These are phyloP conservation scores for Antedon mediterranea DNA, from an alignment of 53 echinoderm and acorn worm genomes.

Conservation along the genomic window DNA sequence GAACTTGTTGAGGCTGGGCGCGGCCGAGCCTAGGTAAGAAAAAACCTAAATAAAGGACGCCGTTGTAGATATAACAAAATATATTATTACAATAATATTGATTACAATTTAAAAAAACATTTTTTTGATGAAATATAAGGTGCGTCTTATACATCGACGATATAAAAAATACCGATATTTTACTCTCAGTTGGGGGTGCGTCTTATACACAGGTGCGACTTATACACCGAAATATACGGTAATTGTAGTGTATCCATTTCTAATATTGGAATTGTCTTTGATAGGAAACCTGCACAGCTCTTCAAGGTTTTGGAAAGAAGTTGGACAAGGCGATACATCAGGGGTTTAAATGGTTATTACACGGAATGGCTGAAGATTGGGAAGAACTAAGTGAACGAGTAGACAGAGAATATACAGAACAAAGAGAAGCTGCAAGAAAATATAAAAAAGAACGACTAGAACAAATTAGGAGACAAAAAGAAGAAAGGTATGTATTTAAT, in stretches of 20 bases:
- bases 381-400: conserved; percentile 38
- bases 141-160: no score
- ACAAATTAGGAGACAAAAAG: conserved; percentile 44
- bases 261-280: neutral
- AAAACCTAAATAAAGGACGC: no score
- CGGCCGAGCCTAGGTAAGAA: no score
- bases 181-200: no score
- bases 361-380: conserved; percentile 63
- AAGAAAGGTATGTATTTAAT: conserved; percentile 49
- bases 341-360: conserved; percentile 64
- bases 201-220: no score
- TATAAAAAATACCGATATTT: no score
- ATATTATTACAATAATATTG: no score
- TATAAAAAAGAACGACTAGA: conserved; percentile 41
- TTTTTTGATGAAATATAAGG: no score
- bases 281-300: conserved; percentile 91
- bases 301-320: conserved; percentile 74
- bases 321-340: conserved; percentile 64
- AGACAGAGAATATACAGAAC: conserved; percentile 32
- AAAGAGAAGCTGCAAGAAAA: conserved; percentile 34
- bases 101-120: no score
- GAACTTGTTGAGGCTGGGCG: no score
- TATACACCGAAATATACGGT: no score
- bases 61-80: no score
- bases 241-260: neutral